Evolutionary conservation across 1,140 invertebrate species (phyloP), one percentile per base, ranked within the genome.

Genomic region (Scaptomyza graminum): DNA sequence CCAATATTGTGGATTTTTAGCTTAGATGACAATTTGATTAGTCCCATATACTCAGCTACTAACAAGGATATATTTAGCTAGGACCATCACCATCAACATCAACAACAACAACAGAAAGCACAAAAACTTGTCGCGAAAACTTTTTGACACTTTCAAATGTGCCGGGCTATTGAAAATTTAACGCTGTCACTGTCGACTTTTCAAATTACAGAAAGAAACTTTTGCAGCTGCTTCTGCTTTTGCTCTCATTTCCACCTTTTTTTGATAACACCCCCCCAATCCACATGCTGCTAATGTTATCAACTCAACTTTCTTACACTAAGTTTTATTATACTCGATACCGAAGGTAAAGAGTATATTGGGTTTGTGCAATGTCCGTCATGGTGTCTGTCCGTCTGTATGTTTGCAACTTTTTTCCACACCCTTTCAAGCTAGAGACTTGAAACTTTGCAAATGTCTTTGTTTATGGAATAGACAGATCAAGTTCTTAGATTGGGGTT

Each of bases 101-200:
- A 49, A 50, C 59, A 64, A 70, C 60, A 63, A 63, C 43, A 49
- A 22, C 25, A 37, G 43, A 44, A 54, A 41, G n/a, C 50, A 72
- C 49, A 60, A 54, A 62, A 73, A 68, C 31, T 75, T 72, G 13
- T 46, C 44, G 44, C 8, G 0, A 59, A 71, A 72, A 71, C 50
- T 75, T 75, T 74, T 66, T 66, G 73, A 82, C 76, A 71, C 51
- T 63, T 77, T 83, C 50, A 50, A 65, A 76, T 67, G 51, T 59
- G 60, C 41, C 39, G 22, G 57, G 34, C 72, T 71, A 70, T 70
- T 74, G 75, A 62, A 74, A 75, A 71, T 74, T 69, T 65, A 61
- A 74, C 51, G 44, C 34, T 62, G 73, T 65, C 61, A 52, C 34
- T 31, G 70, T 41, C 56, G 70, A 68, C 56, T 73, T 73, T 73